Evolutionary conservation across 2,888 invertebrate genomes (phyloP), one percentile per base, ranked within the genome.

Genomic region (Artemia sinica): DNA sequence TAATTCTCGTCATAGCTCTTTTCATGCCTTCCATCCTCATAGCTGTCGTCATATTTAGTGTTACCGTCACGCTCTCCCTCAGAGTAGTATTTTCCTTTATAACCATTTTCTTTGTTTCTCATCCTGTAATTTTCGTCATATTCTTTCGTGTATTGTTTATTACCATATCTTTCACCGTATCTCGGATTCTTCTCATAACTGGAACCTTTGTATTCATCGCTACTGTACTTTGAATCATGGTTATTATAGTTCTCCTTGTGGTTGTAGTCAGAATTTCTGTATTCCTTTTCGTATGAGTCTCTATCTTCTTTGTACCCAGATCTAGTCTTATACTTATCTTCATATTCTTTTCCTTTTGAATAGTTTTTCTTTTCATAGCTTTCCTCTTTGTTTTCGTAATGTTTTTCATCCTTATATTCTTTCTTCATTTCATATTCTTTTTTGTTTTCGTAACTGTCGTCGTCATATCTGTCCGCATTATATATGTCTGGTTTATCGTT

Each of bases 321-420:
- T 14, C 13, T 52, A 14, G 13, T 14, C 14, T 52, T 52, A 14
- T 13, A 7, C 58, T 52, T 14, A 7, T 52, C 13, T 13, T 52
- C 14, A 14, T 14, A n/a, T 14, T 52, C 58, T 13, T 14, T 13
- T 13, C 14, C 14, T 14, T 52, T 14, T n/a, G 13, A 52, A 14
- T 52, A 13, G 13, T 52, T 52, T 14, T 1, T 52, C 5, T 52
- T 52, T 13, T 52, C 13, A 13, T 52, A 13, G 58, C n/a, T 13
- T 14, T 52, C 58, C 2, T 52, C 13, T 52, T 52, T 7, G 13
- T 2, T 52, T 14, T 52, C 14, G 58, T 52, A 52, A 13, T 52
- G 58, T 14, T 52, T 52, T 14, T 58, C 14, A n/a, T 58, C 58
- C 58, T 58, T 58, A 28, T 58, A 58, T n/a, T 58, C 63, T 28